Evolutionary conservation across 2,888 invertebrate species (phyloP).

Genomic region (Nematopogon swammerdamellus): DNA sequence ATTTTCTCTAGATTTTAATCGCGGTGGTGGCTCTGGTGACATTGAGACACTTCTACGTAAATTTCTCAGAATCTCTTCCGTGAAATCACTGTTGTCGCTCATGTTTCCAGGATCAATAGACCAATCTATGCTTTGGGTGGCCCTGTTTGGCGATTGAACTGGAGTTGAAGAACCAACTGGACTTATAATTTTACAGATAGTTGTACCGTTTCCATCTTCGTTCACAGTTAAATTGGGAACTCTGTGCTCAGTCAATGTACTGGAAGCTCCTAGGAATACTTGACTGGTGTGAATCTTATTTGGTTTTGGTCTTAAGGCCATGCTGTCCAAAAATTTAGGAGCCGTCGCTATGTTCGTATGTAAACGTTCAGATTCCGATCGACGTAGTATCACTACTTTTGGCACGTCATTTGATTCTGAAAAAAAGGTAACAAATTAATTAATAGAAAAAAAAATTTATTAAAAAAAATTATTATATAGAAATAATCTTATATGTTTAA

Average conservation of each 20-base stretch:
- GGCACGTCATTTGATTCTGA: constrained; percentile 39
- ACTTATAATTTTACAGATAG: constrained; percentile 6
- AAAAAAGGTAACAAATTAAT: too few species aligned
- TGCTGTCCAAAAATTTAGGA: constrained; percentile 75
- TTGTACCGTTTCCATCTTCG: neutral
- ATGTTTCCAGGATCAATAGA: constrained; percentile 30
- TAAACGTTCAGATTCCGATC: constrained; percentile 47
- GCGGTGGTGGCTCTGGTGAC: constrained; percentile 48
- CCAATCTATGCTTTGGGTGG: constrained; percentile 17
- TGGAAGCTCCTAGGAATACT: constrained; percentile 51
- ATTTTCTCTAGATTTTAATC: constrained; percentile 32
- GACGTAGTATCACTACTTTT: constrained; percentile 35
- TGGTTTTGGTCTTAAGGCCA: constrained; percentile 70
- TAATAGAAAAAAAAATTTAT: too few species aligned
- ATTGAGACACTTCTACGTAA: constrained; percentile 39
- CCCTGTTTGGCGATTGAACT: constrained; percentile 3
- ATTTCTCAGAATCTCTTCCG: constrained; percentile 34
- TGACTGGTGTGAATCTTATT: constrained; percentile 61
- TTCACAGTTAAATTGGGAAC: neutral
- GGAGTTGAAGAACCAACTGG: constrained; percentile 20
- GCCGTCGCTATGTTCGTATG: constrained; percentile 39
- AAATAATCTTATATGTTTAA: too few species aligned
- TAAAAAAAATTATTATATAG: too few species aligned
- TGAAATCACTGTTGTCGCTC: constrained; percentile 45
- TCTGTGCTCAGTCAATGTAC: neutral